phyloP scores from a whole-genome alignment of 2,888 invertebrate species.

The Drosophila melanosoma region DNA sequence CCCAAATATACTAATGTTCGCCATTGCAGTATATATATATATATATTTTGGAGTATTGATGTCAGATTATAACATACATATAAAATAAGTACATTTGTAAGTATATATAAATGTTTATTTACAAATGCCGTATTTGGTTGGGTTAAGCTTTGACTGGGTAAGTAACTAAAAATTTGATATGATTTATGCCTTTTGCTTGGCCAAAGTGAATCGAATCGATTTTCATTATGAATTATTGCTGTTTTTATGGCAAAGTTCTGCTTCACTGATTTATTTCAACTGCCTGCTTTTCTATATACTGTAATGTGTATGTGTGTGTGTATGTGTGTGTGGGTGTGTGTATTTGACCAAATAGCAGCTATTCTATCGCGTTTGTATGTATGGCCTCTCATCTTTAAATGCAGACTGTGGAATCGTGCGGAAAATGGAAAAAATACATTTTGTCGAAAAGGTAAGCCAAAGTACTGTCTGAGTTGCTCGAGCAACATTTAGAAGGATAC shows the following conservation, averaged over 20 bases:
- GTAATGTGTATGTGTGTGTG: not conserved
- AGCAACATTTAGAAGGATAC: slow-evolving; percentile 33
- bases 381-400: slow-evolving; percentile 63
- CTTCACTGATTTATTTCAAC: slow-evolving; percentile 66
- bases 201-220: slow-evolving; percentile 72
- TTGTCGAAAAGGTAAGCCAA: slow-evolving; percentile 56
- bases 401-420: slow-evolving; percentile 72
- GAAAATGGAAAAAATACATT: slow-evolving; percentile 72
- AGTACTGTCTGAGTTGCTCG: slow-evolving; percentile 13
- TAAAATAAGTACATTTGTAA: not conserved
- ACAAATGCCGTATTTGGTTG: slow-evolving; percentile 31
- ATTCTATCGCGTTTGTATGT: slow-evolving; percentile 47
- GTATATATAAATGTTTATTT: slow-evolving; percentile 15
- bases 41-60: slow-evolving; percentile 33
- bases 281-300: slow-evolving; percentile 30
- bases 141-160: slow-evolving; percentile 43
- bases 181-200: slow-evolving; percentile 64
- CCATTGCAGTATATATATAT: not conserved
- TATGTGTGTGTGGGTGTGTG: slow-evolving; percentile 3
- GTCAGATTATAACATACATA: slow-evolving; percentile 12
- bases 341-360: slow-evolving; percentile 43
- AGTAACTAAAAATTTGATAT: slow-evolving; percentile 57
- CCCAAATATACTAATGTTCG: not conserved
- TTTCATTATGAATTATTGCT: slow-evolving; percentile 75
- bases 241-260: slow-evolving; percentile 70